These are phyloP conservation scores for Tadarida brasiliensis DNA, from an alignment of 2,797 vertebrate genomes.

Conservation along the genomic window DNA sequence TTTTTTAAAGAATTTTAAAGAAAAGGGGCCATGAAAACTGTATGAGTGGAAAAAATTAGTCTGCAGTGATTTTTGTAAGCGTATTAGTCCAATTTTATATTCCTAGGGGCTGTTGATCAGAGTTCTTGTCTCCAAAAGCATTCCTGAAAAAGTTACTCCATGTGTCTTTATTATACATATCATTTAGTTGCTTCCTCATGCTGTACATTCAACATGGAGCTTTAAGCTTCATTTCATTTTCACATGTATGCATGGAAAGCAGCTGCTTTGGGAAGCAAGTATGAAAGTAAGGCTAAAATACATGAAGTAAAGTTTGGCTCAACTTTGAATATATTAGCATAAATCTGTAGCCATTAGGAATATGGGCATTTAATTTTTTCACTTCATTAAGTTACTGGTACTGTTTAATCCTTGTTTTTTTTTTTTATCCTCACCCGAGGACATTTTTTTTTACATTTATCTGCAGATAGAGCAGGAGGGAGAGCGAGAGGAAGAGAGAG, in stretches of 20 bases:
- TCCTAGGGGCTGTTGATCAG: background rate
- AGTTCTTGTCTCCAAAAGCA: background rate
- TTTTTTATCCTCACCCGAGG: too few species aligned
- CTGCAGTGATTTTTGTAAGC: background rate
- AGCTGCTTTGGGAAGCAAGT: constrained; percentile 41
- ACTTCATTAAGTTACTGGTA: background rate
- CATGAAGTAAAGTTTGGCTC: background rate
- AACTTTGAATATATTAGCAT: background rate
- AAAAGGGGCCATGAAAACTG: background rate
- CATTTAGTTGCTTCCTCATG: background rate
- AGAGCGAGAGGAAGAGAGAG: too few species aligned
- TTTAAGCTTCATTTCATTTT: constrained; percentile 48
- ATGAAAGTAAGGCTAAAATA: constrained; percentile 17
- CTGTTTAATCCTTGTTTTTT: background rate
- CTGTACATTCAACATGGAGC: background rate
- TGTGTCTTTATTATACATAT: background rate
- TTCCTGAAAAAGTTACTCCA: background rate
- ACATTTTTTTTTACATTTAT: too few species aligned
- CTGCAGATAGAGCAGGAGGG: too few species aligned
- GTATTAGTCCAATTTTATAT: constrained; percentile 2
- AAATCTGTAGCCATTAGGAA: constrained; percentile 1
- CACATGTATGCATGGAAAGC: background rate
- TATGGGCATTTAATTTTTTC: constrained; percentile 12
- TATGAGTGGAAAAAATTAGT: constrained; percentile 9
- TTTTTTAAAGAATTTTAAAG: constrained; percentile 1